phyloP scores from a whole-genome alignment of 2,888 invertebrate genomes.

The Ganaspis brasiliensis region DNA sequence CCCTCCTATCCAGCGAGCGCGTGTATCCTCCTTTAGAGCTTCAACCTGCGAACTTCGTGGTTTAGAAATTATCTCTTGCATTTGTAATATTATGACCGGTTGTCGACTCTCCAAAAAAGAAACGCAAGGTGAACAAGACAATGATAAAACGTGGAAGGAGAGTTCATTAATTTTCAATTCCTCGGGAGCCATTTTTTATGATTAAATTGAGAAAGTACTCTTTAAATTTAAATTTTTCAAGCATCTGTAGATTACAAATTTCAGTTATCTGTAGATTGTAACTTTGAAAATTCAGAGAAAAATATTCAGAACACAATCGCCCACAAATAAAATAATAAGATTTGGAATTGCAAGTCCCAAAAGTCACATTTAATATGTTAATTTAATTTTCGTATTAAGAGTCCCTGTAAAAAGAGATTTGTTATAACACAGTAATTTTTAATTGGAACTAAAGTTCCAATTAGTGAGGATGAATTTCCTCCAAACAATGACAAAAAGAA shows the following conservation, averaged over 20 bases:
- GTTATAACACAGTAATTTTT: no score
- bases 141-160: not conserved
- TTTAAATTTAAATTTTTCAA: not conserved
- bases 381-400: no score
- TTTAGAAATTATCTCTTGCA: slow-evolving; percentile 39
- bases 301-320: no score
- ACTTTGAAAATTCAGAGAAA: no score
- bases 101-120: not conserved
- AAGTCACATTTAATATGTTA: no score
- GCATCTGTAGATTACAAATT: not conserved
- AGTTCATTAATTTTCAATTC: not conserved
- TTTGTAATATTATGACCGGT: slow-evolving; percentile 29
- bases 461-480: no score
- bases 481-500: no score
- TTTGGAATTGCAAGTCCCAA: no score
- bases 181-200: not conserved
- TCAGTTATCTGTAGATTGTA: not conserved
- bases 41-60: slow-evolving; percentile 12
- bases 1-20: not conserved
- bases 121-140: not conserved
- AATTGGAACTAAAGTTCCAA: no score
- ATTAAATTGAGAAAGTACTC: not conserved
- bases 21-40: slow-evolving; percentile 25
- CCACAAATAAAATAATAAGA: no score
- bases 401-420: no score